Conservation (phyloP, 2,113 vertebrate genomes). For the Cepphus grylle region DNA sequence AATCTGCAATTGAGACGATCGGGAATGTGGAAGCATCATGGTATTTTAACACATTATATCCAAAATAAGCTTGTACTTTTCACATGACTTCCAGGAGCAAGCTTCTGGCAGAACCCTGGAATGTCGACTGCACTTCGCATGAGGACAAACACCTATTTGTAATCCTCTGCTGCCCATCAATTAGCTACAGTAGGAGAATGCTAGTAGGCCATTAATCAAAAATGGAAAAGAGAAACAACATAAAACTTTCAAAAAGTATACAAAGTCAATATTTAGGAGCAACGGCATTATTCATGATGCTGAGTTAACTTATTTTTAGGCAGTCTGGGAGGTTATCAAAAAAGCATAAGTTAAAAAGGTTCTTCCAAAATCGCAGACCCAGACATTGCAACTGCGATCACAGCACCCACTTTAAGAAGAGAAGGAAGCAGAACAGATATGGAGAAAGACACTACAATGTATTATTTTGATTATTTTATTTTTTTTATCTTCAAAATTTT, state of each 20-base stretch:
- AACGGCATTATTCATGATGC: not conserved
- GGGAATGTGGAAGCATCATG: not conserved
- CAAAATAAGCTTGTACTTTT: not conserved
- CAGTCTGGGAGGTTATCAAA: not conserved
- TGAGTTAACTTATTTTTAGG: not conserved
- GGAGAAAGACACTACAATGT: conserved; percentile 23
- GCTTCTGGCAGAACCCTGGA: not conserved
- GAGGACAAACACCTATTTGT: not conserved
- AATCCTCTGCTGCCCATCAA: not conserved
- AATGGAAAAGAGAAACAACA: not conserved
- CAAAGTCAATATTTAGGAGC: not conserved
- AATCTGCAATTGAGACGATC: not conserved
- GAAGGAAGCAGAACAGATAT: not conserved
- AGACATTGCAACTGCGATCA: not conserved
- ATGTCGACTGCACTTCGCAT: not conserved
- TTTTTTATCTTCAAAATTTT: conserved; percentile 89
- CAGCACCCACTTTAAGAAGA: not conserved
- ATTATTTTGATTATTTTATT: conserved; percentile 82
- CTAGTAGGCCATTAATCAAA: not conserved
- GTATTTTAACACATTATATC: not conserved
- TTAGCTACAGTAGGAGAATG: not conserved
- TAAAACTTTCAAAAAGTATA: not conserved
- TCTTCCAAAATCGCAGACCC: not conserved
- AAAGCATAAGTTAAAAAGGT: not conserved
- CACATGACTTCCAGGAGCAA: not conserved